Evolutionary conservation across 2,113 vertebrate genomes (phyloP).

Genomic region (Strigops habroptila): DNA sequence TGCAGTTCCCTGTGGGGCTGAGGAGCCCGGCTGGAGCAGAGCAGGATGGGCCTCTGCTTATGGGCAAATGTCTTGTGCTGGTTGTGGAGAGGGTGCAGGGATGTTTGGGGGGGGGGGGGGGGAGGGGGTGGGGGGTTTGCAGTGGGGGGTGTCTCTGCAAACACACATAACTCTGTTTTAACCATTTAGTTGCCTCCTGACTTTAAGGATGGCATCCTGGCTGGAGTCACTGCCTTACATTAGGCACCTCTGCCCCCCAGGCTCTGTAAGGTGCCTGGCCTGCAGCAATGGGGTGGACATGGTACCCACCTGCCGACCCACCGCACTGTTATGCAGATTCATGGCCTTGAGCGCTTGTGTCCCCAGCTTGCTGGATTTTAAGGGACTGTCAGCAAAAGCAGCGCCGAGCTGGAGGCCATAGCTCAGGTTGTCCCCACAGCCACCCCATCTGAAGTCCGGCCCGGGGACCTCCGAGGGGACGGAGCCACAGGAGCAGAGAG

Average conservation of each 20-base stretch:
- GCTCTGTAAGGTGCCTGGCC: background rate
- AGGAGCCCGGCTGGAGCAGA: fast-evolving
- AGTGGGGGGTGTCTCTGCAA: background rate
- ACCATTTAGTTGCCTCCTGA: background rate
- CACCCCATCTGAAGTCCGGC: slow-evolving; percentile 74
- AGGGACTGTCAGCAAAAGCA: slow-evolving; percentile 70
- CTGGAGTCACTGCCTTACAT: fast-evolving
- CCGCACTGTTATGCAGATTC: slow-evolving; percentile 76
- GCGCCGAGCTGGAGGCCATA: slow-evolving; percentile 78
- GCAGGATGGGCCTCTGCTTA: background rate
- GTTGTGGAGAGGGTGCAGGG: background rate
- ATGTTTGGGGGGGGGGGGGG: background rate
- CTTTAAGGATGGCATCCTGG: background rate
- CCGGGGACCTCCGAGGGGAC: slow-evolving; percentile 61
- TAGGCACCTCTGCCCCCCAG: background rate
- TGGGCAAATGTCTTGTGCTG: background rate
- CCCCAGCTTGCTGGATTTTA: slow-evolving; percentile 58
- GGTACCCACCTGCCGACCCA: slow-evolving; percentile 54
- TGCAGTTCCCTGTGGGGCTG: fast-evolving
- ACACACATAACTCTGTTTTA: background rate
- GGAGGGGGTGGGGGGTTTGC: background rate
- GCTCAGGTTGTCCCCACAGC: slow-evolving; percentile 77
- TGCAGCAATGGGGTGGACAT: background rate
- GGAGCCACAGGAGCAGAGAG: slow-evolving; percentile 73
- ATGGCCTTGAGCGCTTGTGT: slow-evolving; percentile 49